Evolutionary conservation across 2,797 vertebrate species (phyloP).

Genomic region (Amphiprion clarkii): DNA sequence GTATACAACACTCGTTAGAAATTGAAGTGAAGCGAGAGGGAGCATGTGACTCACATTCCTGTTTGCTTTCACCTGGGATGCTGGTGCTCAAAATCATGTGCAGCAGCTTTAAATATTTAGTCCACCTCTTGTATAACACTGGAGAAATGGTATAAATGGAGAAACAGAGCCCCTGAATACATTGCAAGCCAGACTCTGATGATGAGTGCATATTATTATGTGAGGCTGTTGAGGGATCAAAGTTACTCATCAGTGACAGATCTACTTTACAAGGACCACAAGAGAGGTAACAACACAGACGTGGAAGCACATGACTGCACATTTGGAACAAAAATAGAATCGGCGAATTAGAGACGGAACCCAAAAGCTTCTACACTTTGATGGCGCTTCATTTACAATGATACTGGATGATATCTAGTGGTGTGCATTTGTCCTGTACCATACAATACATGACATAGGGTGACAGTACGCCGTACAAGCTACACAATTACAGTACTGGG

Average conservation of each 20-base stretch:
- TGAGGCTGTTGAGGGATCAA: conserved; percentile 18
- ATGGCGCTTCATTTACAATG: conserved; percentile 29
- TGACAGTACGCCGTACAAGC: too few relatives aligned
- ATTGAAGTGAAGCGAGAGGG: too few relatives aligned
- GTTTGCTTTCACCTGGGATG: too few relatives aligned
- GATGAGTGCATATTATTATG: conserved; percentile 6
- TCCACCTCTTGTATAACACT: neutral
- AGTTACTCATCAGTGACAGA: conserved; percentile 36
- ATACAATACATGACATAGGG: too few relatives aligned
- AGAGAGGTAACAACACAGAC: conserved; percentile 10
- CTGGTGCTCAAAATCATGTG: too few relatives aligned
- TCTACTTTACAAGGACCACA: neutral
- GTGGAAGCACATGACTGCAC: conserved; percentile 9
- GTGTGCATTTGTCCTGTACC: too few relatives aligned
- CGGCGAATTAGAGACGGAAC: conserved; percentile 29
- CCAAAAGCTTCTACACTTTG: conserved; percentile 14
- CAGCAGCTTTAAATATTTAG: neutral
- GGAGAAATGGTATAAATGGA: neutral
- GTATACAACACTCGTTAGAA: too few relatives aligned
- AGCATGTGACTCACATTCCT: too few relatives aligned
- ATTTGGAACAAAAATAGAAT: conserved; percentile 32
- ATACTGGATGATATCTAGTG: neutral
- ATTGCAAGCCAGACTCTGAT: too few relatives aligned
- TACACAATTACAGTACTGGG: too few relatives aligned
- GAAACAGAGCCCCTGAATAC: neutral